A percentile compares a stretch with the other conserved stretches of the same genome.
Evolutionary conservation across 2,888 invertebrate genomes (phyloP).

Genomic region (Plagodis pulveraria): DNA sequence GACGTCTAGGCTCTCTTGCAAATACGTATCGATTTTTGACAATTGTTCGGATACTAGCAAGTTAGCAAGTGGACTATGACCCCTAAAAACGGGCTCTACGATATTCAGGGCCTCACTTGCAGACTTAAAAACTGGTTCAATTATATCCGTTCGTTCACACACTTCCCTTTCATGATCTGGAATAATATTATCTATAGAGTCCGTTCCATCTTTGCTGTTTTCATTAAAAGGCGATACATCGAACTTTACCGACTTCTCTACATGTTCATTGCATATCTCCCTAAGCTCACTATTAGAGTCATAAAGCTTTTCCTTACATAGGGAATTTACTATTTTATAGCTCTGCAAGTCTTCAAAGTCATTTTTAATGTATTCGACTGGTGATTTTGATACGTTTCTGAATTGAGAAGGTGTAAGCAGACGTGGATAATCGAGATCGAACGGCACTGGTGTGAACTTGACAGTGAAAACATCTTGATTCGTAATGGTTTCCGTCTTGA

Average conservation of each 20-base stretch:
- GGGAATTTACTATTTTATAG: constrained; percentile 77
- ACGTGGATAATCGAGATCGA: constrained; percentile 58
- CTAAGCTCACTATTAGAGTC: constrained; percentile 40
- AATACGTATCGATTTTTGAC: constrained; percentile 72
- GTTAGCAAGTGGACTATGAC: constrained; percentile 68
- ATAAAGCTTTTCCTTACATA: constrained; percentile 64
- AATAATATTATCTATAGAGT: constrained; percentile 13
- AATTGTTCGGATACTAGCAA: constrained; percentile 69
- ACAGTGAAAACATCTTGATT: constrained; percentile 77
- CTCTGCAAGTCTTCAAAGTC: constrained; percentile 75
- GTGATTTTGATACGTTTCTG: constrained; percentile 36
- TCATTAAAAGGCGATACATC: constrained; percentile 24
- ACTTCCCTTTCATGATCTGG: constrained; percentile 17
- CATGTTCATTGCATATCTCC: constrained; percentile 13
- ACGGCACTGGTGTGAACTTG: constrained; percentile 73
- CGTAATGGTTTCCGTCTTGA: constrained; percentile 77
- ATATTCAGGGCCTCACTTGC: constrained; percentile 14
- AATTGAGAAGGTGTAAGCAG: constrained; percentile 27
- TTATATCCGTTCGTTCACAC: constrained; percentile 19
- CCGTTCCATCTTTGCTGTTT: constrained; percentile 5
- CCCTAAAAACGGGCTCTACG: constrained; percentile 47
- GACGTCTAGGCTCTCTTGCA: constrained; percentile 73
- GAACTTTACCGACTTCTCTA: constrained; percentile 36
- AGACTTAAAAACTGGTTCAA: constrained; percentile 10
- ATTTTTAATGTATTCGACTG: constrained; percentile 65